phyloP scores from a whole-genome alignment of 2,113 vertebrate genomes.

The mouse (Mus musculus) region DNA sequence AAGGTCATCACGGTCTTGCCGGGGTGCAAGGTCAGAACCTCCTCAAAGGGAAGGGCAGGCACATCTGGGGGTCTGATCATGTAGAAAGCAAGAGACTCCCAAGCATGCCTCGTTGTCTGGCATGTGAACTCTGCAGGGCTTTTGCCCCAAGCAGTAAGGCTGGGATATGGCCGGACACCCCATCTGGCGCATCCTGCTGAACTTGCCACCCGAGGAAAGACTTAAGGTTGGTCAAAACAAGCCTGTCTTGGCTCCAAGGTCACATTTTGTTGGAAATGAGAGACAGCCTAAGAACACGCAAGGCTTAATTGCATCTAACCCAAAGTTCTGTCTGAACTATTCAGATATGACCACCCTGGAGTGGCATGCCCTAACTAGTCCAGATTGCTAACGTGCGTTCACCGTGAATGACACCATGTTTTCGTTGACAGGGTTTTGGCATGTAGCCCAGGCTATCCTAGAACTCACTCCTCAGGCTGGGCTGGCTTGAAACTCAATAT shows the following conservation, averaged over 20 bases:
- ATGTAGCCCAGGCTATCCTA: neutral
- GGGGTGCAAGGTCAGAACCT: neutral
- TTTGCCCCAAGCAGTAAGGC: too few relatives aligned
- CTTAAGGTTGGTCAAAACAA: neutral
- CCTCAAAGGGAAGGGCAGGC: neutral
- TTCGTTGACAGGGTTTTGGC: neutral
- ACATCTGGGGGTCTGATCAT: fast-evolving
- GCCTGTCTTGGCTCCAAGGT: neutral
- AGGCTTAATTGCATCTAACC: too few relatives aligned
- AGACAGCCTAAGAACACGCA: fast-evolving
- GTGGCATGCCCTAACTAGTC: neutral
- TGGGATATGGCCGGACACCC: neutral
- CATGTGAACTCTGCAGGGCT: neutral
- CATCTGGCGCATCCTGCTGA: neutral
- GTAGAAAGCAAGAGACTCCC: fast-evolving
- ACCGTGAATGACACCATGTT: neutral
- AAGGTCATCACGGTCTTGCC: fast-evolving
- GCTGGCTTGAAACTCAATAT: neutral
- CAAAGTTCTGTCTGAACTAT: neutral
- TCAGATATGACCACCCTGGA: neutral
- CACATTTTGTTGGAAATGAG: neutral
- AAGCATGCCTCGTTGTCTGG: fast-evolving
- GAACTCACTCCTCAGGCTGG: neutral
- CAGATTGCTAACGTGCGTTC: neutral
- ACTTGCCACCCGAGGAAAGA: neutral